phyloP scores from a whole-genome alignment of 2,113 vertebrate genomes.

The Mugil cephalus region DNA sequence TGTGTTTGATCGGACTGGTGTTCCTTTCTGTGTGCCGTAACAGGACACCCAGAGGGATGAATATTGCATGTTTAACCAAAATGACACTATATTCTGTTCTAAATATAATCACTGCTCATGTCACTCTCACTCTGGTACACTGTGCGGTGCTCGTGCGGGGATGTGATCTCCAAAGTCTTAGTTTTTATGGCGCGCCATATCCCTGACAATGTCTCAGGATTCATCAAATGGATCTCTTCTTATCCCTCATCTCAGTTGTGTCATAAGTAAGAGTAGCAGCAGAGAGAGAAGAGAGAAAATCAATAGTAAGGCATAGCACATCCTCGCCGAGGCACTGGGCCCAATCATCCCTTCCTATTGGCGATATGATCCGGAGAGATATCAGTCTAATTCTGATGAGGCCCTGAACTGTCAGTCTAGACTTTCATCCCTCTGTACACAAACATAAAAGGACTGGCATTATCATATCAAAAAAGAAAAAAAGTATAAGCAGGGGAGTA shows the following conservation, averaged over 20 bases:
- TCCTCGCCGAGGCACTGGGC: constrained; percentile 60
- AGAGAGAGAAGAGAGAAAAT: constrained; percentile 76
- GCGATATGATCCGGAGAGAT: constrained; percentile 74
- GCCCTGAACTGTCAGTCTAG: constrained; percentile 60
- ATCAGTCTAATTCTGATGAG: constrained; percentile 76
- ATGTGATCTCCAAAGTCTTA: constrained; percentile 57
- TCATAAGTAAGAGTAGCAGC: constrained; percentile 77
- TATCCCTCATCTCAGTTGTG: constrained; percentile 74
- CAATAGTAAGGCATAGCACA: constrained; percentile 76
- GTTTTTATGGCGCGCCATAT: constrained; percentile 70
- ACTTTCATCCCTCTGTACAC: constrained; percentile 76
- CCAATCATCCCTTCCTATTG: constrained; percentile 75
- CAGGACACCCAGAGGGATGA: constrained; percentile 32
- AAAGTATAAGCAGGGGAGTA: constrained; percentile 29
- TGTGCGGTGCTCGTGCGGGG: constrained; percentile 34
- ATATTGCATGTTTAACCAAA: constrained; percentile 49
- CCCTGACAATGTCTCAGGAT: constrained; percentile 77
- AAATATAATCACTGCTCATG: constrained; percentile 53
- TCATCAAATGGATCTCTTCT: constrained; percentile 74
- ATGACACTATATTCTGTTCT: constrained; percentile 39
- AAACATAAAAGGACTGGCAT: constrained; percentile 68
- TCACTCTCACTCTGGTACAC: constrained; percentile 26
- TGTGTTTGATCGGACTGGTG: constrained; percentile 52
- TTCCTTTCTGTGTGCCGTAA: constrained; percentile 49
- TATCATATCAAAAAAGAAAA: constrained; percentile 63